Evolutionary conservation across 2,888 invertebrate genomes (phyloP), one percentile per base, ranked within the genome.

Genomic region (Heliconius ismenius): DNA sequence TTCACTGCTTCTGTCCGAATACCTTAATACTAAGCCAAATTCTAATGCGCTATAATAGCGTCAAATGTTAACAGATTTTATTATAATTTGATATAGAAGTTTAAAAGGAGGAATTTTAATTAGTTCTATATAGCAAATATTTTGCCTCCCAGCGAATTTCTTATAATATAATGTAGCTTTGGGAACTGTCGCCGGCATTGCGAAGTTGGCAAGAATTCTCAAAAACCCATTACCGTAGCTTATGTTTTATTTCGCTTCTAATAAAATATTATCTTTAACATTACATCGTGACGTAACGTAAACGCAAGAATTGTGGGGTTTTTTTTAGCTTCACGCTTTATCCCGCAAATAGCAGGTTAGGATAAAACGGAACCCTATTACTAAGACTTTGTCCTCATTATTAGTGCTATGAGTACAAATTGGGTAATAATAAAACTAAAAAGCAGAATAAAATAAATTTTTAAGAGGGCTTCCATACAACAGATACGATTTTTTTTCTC

Each of bases 61-160:
- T 39, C 6, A 65, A 65, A n/a, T 69, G 13, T 21, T 21, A 28
- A 54, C 21, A 32, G 54, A n/a, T 21, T 28, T 13, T 15, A 36
- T n/a, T 21, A 28, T 69, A 26, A 54, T 69, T 68, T 13, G 32
- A 69, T 54, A 21, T 54, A 54, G 18, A 69, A 28, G 13, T 69
- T 54, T n/a, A 1, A 49, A 54, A 13, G 54, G 54, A 54, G 32
- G 54, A 70, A 70, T 70, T 70, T 70, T 70, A 70, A 70, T 70
- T 54, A 70, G 69, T 54, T 58, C 54, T 62, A 72, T 62, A 73
- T 60, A 73, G n/a, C 36, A 73, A 60, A 60, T 62, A 62, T 60
- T 60, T 62, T 60, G 21, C 60, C 21, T 26, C 24, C 4, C 58
- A 62, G 21, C 73, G 13, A 39, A 62, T 24, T 43, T 73, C 26